Percentiles rank a stretch among this genome's conserved stretches.
These are phyloP conservation scores for Myopa testacea DNA, from an alignment of 2,888 invertebrate genomes.

Conservation along the genomic window DNA sequence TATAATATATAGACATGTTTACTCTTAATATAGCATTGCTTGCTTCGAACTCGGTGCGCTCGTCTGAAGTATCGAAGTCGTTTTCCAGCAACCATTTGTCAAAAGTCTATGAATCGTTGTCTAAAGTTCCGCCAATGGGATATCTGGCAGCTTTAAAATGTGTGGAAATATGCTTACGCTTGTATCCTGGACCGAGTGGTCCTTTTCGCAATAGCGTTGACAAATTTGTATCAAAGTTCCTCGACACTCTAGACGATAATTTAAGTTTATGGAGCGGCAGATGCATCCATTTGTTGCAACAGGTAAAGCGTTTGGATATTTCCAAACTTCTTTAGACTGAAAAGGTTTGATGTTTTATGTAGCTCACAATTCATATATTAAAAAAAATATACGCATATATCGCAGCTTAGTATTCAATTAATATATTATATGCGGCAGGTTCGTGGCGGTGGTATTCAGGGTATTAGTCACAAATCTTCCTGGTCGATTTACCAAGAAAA, in stretches of 20 bases:
- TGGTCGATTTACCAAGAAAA: constrained; percentile 59
- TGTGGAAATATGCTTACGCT: constrained; percentile 54
- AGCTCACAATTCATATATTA: not conserved
- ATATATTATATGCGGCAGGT: constrained; percentile 48
- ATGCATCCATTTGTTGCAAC: constrained; percentile 61
- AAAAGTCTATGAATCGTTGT: constrained; percentile 55
- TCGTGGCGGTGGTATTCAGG: constrained; percentile 57
- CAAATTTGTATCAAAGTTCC: constrained; percentile 53
- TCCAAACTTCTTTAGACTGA: not conserved
- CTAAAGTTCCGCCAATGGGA: constrained; percentile 42
- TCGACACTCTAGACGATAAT: constrained; percentile 52
- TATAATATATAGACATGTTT: not conserved
- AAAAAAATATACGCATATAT: not conserved
- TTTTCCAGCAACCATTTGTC: constrained; percentile 52
- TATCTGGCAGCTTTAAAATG: constrained; percentile 53
- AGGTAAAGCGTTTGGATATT: constrained; percentile 45
- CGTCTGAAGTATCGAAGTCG: constrained; percentile 56
- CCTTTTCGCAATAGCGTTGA: constrained; percentile 53
- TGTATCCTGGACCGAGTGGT: constrained; percentile 57
- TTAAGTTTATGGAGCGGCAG: constrained; percentile 54
- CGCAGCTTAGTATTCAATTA: not conserved
- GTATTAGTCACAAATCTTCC: constrained; percentile 55
- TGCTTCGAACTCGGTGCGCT: constrained; percentile 50
- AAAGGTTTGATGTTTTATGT: not conserved
- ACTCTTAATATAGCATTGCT: constrained; percentile 40